These are phyloP conservation scores for Tetragnatha versicolor DNA, from an alignment of 1,140 invertebrate genomes.

Conservation along the genomic window DNA sequence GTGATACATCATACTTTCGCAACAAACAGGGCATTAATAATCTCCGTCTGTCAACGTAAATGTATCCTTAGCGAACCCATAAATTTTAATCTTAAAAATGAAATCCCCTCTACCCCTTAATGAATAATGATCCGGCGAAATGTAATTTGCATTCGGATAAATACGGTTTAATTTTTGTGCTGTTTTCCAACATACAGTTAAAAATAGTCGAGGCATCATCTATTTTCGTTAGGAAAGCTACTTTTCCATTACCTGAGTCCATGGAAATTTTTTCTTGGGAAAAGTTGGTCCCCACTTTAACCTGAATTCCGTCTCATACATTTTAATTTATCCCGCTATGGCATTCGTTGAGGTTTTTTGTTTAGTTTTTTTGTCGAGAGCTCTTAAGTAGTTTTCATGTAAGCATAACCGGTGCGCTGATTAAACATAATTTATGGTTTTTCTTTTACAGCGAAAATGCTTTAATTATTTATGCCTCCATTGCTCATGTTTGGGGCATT, in stretches of 20 bases:
- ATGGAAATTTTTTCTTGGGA: background rate
- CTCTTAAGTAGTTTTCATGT: background rate
- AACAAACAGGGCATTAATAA: slow-evolving; percentile 40
- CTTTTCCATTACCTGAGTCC: slow-evolving; percentile 24
- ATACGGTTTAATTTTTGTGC: slow-evolving; percentile 38
- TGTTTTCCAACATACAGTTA: slow-evolving; percentile 7
- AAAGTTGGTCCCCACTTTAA: slow-evolving; percentile 2
- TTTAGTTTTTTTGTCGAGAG: background rate
- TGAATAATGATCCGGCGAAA: slow-evolving; percentile 50
- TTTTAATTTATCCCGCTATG: slow-evolving; percentile 46
- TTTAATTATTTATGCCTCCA: slow-evolving; percentile 21
- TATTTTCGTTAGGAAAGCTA: slow-evolving; percentile 35
- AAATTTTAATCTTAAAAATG: slow-evolving; percentile 54
- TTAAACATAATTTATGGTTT: slow-evolving; percentile 35
- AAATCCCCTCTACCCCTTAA: slow-evolving; percentile 30
- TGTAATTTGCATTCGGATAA: slow-evolving; percentile 50
- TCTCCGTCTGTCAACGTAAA: slow-evolving; percentile 36
- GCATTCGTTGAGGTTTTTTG: slow-evolving; percentile 26
- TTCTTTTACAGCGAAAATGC: slow-evolving; percentile 10
- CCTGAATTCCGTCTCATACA: slow-evolving; percentile 34
- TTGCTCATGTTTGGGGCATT: slow-evolving; percentile 1
- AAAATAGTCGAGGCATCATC: slow-evolving; percentile 29
- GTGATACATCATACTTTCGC: slow-evolving; percentile 36
- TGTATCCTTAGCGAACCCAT: slow-evolving; percentile 15
- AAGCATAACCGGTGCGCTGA: slow-evolving; percentile 13